These are phyloP conservation scores for Pheosia tremula DNA, from an alignment of 2,888 invertebrate species.

Conservation along the genomic window DNA sequence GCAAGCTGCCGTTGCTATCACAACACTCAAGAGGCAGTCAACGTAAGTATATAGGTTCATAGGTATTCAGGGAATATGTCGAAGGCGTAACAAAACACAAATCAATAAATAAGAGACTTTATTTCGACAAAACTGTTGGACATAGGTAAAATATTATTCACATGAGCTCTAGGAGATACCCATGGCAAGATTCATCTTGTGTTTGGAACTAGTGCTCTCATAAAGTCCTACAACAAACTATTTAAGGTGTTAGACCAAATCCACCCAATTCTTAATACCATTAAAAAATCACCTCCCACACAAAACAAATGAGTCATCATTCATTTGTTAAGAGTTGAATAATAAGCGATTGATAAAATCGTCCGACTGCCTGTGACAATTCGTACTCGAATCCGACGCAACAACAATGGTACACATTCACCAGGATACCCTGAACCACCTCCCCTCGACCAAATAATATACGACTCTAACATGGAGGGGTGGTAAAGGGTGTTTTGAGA, in stretches of 20 bases:
- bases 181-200: too few relatives aligned
- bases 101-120: too few relatives aligned
- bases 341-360: slow-evolving; percentile 79
- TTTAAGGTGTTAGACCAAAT: neutral
- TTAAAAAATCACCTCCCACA: slow-evolving; percentile 2
- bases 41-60: too few relatives aligned
- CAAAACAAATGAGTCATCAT: slow-evolving; percentile 62
- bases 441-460: slow-evolving; percentile 46
- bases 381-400: slow-evolving; percentile 75
- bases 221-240: too few relatives aligned
- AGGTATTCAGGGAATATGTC: too few relatives aligned
- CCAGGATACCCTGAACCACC: slow-evolving; percentile 53
- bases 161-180: too few relatives aligned
- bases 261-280: neutral
- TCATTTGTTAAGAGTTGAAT: slow-evolving; percentile 70
- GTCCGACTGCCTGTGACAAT: slow-evolving; percentile 76
- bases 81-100: too few relatives aligned
- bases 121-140: too few relatives aligned
- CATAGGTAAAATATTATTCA: too few relatives aligned
- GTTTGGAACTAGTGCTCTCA: too few relatives aligned
- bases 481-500: slow-evolving; percentile 50
- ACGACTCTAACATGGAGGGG: slow-evolving; percentile 37
- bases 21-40: too few relatives aligned
- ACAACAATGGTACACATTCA: slow-evolving; percentile 65
- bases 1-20: too few relatives aligned